Base-by-base conservation (phyloP, 2,888 invertebrate genomes). In the Drosophila falleni region DNA sequence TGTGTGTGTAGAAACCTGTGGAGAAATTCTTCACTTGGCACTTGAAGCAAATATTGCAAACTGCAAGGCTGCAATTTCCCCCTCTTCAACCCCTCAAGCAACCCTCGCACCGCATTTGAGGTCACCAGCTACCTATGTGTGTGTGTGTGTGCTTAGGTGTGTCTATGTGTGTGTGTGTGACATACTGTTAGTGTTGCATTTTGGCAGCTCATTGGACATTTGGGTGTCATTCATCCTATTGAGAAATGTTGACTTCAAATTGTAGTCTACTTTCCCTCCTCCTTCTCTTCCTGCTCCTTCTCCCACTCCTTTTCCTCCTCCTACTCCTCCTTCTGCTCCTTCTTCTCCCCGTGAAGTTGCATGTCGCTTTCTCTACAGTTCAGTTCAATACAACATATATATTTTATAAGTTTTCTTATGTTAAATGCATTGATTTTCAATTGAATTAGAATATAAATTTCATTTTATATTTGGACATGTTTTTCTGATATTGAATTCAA, bases 201-300 rank as follows among this genome's bases (percentile, higher is more conserved):
- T 68, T 70, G 71, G 50, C 71, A 66, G 66, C 61, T 71, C 72
- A 71, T 73, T 71, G 72, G 58, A 58, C 72, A 58, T 71, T 59
- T 61, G 50, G 53, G 73, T 68, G 68, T 79, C 82, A 81, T 80
- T 71, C 82, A 76, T 80, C 77, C 71, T 69, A 71, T 69, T 79
- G 67, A 81, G 77, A 67, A 75, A 78, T 81, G 81, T 75, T 75
- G n/a, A 51, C 35, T 37, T 29, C 29, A 55, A 19, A 39, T 5
- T 23, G 23, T 0, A 23, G 5, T 53, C 15, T 42, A 26, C 8
- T 16, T 29, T 5, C 42, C 2, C 10, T 1, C 15, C 16, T 4
- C 33, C 31, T 9, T 19, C 41, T 13, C 3, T 8, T 33, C 11
- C 15, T 23, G 5, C 13, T 11, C 19, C 19, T 5, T 26, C n/a